phyloP scores from a whole-genome alignment of 2,113 vertebrate species.

The Octodon degus region DNA sequence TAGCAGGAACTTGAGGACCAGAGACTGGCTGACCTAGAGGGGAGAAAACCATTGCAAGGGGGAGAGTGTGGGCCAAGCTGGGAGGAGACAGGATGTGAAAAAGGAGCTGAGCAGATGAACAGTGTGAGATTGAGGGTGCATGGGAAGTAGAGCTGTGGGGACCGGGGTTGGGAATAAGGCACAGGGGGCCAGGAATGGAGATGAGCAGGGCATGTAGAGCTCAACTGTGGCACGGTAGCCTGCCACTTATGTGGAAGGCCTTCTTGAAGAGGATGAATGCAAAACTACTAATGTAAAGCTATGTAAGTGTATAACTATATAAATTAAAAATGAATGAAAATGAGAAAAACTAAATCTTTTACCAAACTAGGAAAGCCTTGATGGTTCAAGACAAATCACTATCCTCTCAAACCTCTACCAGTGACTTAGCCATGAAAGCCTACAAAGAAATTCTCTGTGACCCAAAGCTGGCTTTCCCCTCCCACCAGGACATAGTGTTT shows the following conservation, averaged over 20 bases:
- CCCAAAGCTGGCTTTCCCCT: background rate
- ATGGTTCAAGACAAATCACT: background rate
- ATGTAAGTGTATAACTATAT: too few relatives aligned
- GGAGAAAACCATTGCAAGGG: background rate
- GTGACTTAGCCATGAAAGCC: background rate
- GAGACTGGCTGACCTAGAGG: background rate
- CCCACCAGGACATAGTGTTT: background rate
- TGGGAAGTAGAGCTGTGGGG: background rate
- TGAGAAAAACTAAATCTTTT: background rate
- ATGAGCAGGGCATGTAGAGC: background rate
- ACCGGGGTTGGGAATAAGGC: too few relatives aligned
- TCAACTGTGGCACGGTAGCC: background rate
- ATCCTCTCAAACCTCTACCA: background rate
- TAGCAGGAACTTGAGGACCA: background rate
- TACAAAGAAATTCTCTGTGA: background rate
- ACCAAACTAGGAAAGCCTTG: background rate
- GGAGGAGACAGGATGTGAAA: background rate
- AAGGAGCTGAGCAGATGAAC: too few relatives aligned
- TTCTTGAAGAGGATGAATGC: background rate
- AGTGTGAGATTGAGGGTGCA: accelerated
- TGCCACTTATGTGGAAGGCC: background rate
- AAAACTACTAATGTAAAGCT: background rate
- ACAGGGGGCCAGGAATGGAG: background rate
- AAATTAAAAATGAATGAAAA: background rate
- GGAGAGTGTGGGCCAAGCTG: background rate